phyloP scores from a whole-genome alignment of 2,797 vertebrate species.

The Falco berigora region DNA sequence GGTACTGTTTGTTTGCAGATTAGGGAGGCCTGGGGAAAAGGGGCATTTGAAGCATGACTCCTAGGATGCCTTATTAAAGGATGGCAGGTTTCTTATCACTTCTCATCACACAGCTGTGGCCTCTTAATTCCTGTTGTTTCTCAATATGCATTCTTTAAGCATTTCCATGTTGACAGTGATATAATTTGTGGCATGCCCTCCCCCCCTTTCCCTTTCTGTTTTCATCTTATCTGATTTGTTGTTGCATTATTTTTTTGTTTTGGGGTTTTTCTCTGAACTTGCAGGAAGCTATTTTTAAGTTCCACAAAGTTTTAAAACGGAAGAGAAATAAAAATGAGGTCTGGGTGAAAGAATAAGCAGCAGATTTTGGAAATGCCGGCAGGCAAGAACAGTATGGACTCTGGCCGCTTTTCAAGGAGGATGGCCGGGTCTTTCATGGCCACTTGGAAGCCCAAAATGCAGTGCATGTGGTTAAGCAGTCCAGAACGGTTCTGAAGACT shows the following conservation, averaged over 20 bases:
- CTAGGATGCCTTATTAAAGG: conserved; percentile 27
- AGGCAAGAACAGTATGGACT: background rate
- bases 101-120: conserved; percentile 51
- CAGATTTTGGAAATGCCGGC: conserved; percentile 15
- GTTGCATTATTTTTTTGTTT: conserved; percentile 26
- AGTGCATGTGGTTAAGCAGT: background rate
- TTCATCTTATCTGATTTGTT: conserved; percentile 64
- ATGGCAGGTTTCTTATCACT: conserved; percentile 39
- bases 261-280: conserved; percentile 42
- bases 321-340: conserved; percentile 20
- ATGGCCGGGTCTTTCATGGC: background rate
- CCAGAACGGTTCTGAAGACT: background rate
- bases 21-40: conserved; percentile 1
- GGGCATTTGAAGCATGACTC: background rate
- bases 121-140: conserved; percentile 69
- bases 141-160: conserved; percentile 65
- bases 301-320: conserved; percentile 8
- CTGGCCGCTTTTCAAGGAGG: background rate
- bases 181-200: conserved; percentile 60
- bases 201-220: conserved; percentile 49
- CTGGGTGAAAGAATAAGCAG: conserved; percentile 9
- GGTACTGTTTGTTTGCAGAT: conserved; percentile 7
- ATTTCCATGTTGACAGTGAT: conserved; percentile 60
- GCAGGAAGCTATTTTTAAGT: conserved; percentile 65
- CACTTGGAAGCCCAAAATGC: background rate